These are phyloP conservation scores for Pseudorhombus dupliciocellatus DNA, from an alignment of 2,113 vertebrate species.

Conservation along the genomic window DNA sequence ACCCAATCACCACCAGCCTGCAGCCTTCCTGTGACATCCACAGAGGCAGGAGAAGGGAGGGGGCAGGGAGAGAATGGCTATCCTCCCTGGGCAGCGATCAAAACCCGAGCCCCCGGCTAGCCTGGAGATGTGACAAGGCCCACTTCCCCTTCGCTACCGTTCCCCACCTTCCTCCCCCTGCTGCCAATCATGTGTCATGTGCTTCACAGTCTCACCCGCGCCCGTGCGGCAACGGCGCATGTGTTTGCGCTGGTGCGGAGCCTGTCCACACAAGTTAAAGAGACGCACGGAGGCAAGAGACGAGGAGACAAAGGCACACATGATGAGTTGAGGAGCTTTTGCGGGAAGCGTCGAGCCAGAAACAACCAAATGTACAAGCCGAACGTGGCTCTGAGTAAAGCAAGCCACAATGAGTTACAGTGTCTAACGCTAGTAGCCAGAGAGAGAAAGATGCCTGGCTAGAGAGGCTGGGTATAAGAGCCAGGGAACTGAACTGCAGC, in stretches of 20 bases:
- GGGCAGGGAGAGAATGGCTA: background rate
- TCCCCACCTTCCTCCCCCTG: constrained; percentile 38
- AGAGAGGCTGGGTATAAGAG: constrained; percentile 55
- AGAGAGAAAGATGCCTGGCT: constrained; percentile 74
- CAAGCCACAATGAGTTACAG: constrained; percentile 72
- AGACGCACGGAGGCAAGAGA: constrained; percentile 40
- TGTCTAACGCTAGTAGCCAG: constrained; percentile 67
- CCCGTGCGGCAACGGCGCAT: constrained; percentile 15
- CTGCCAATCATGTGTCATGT: constrained; percentile 77
- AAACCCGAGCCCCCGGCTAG: constrained; percentile 68
- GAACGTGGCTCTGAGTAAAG: constrained; percentile 64
- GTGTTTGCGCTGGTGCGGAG: constrained; percentile 44
- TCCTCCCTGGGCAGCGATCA: constrained; percentile 72
- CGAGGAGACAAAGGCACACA: constrained; percentile 56
- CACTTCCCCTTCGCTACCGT: constrained; percentile 52
- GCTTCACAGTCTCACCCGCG: constrained; percentile 52
- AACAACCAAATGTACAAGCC: constrained; percentile 58
- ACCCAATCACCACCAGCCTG: constrained; percentile 66
- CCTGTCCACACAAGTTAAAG: constrained; percentile 59
- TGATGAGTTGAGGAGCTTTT: constrained; percentile 44
- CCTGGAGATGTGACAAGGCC: constrained; percentile 72
- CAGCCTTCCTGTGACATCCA: constrained; percentile 61
- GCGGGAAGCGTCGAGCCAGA: constrained; percentile 49
- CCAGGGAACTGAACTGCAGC: constrained; percentile 73
- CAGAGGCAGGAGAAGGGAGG: constrained; percentile 25